A percentile compares a stretch with the other conserved stretches of the same genome.
phyloP scores from a whole-genome alignment of 1,140 invertebrate genomes.

The Bathynomus jamesi region DNA sequence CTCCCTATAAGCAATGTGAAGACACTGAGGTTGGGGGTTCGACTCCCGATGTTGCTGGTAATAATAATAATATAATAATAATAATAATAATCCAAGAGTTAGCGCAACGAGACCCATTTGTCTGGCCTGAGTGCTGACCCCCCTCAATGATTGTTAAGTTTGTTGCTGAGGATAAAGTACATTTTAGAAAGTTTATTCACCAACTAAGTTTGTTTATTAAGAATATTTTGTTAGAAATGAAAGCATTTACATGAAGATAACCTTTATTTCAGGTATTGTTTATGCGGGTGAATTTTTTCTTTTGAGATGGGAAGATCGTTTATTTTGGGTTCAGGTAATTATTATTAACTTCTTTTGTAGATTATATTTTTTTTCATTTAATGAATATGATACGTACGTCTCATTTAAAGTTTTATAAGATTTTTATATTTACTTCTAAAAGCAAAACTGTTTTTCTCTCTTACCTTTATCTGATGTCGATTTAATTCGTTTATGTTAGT shows the following conservation, averaged over 20 bases:
- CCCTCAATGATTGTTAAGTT: not conserved
- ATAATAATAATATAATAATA: too few species aligned
- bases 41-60: too few species aligned
- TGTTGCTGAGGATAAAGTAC: not conserved
- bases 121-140: too few species aligned
- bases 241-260: not conserved
- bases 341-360: conserved; percentile 7
- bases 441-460: too few species aligned
- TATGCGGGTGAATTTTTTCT: conserved; percentile 46
- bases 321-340: conserved; percentile 44
- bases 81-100: too few species aligned
- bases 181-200: not conserved
- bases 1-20: too few species aligned
- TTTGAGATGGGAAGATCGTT: conserved; percentile 47
- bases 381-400: not conserved
- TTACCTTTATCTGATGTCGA: too few species aligned
- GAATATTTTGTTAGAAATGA: conserved; percentile 6
- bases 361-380: not conserved
- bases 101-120: too few species aligned
- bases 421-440: too few species aligned
- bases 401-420: too few species aligned
- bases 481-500: too few species aligned
- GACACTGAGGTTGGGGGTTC: too few species aligned
- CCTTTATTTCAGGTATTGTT: conserved; percentile 42
- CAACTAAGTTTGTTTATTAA: not conserved